Conservation (phyloP, 2,888 invertebrate species). For the Scaptomyza reducta region DNA sequence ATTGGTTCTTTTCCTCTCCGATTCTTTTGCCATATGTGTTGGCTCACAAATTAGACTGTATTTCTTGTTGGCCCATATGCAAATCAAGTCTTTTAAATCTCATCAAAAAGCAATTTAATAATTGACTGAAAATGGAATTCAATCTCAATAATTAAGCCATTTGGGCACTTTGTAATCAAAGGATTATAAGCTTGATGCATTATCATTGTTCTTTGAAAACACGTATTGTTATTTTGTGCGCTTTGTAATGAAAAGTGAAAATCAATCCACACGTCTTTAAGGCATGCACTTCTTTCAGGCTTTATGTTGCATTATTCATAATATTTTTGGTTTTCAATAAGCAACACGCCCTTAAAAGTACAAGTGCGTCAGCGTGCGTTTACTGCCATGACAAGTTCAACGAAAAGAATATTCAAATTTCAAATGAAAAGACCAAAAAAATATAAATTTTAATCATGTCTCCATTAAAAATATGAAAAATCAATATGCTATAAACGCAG, state of each 20-base stretch:
- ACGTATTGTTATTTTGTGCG: constrained; percentile 33
- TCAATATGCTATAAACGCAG: constrained; percentile 61
- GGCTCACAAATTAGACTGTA: constrained; percentile 37
- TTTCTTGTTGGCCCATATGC: constrained; percentile 44
- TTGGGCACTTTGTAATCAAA: neutral
- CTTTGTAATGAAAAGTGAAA: constrained; percentile 62
- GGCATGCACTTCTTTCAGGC: neutral
- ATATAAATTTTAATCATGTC: constrained; percentile 48
- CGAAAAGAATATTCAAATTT: constrained; percentile 17
- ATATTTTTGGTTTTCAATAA: constrained; percentile 10
- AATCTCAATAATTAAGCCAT: constrained; percentile 9
- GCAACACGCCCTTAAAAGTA: constrained; percentile 52
- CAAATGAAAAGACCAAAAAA: constrained; percentile 58
- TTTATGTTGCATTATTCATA: constrained; percentile 62
- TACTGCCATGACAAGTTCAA: constrained; percentile 20
- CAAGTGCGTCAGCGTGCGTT: constrained; percentile 49
- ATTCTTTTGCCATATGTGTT: constrained; percentile 34
- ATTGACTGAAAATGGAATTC: neutral
- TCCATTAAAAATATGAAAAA: constrained; percentile 24
- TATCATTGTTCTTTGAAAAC: neutral
- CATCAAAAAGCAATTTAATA: constrained; percentile 30
- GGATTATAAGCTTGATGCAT: constrained; percentile 1
- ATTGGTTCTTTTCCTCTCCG: constrained; percentile 37
- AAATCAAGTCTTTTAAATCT: constrained; percentile 41
- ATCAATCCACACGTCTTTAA: constrained; percentile 21